Conservation (phyloP, 1,140 invertebrate genomes). For the Dysdera silvatica region DNA sequence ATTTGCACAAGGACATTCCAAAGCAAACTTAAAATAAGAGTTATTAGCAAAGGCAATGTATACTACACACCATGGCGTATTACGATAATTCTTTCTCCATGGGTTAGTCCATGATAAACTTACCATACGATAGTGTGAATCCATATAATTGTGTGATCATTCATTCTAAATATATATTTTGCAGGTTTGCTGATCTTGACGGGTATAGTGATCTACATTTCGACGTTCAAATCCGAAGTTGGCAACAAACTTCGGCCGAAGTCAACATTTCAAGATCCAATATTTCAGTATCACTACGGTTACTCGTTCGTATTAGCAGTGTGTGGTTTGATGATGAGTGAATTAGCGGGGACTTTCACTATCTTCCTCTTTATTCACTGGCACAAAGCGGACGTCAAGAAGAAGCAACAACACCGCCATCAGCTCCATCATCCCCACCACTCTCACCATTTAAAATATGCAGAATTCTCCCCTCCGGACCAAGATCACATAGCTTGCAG, state of each 20-base stretch:
- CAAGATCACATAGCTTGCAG: conserved; percentile 21
- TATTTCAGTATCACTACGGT: conserved; percentile 76
- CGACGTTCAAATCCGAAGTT: conserved; percentile 80
- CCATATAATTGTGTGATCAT: too few relatives aligned
- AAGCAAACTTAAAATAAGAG: too few relatives aligned
- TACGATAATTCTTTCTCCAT: too few relatives aligned
- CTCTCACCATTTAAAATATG: neutral
- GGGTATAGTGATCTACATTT: conserved; percentile 85
- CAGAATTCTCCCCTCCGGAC: neutral
- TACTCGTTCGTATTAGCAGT: conserved; percentile 77
- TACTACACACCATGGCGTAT: too few relatives aligned
- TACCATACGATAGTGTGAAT: too few relatives aligned
- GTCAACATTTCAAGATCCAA: conserved; percentile 56
- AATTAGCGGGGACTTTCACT: conserved; percentile 72
- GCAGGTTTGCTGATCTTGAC: conserved; percentile 76
- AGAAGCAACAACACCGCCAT: conserved; percentile 15
- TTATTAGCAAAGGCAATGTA: too few relatives aligned
- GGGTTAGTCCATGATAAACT: too few relatives aligned
- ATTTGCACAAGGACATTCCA: too few relatives aligned
- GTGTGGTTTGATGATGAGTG: conserved; percentile 69
- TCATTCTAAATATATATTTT: too few relatives aligned
- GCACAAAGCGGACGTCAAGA: conserved; percentile 53
- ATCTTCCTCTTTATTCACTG: conserved; percentile 76
- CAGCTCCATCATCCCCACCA: conserved; percentile 2
- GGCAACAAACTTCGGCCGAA: conserved; percentile 71